Conservation (phyloP, 1,140 invertebrate species). For the Aricia agestis region DNA sequence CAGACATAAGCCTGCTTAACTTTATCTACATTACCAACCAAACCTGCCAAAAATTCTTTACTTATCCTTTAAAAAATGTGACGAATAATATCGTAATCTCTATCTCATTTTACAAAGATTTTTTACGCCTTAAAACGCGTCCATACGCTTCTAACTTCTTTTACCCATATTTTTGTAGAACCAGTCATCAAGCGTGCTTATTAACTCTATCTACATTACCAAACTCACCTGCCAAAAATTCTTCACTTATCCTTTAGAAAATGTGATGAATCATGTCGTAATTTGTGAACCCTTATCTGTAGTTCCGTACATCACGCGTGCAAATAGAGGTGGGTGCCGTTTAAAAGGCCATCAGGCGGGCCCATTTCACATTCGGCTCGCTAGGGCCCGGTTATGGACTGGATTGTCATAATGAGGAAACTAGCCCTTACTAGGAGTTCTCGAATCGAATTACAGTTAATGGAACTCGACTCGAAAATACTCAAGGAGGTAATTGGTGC, state of each 20-base stretch:
- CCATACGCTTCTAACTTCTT: too few species aligned
- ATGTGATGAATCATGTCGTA: not conserved
- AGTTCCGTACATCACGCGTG: constrained; percentile 7
- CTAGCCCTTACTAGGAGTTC: constrained; percentile 30
- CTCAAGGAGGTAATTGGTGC: too few species aligned
- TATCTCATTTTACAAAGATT: too few species aligned
- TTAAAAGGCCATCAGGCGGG: constrained; percentile 58
- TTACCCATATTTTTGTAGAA: too few species aligned
- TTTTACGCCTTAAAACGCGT: too few species aligned
- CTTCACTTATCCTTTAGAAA: constrained; percentile 13
- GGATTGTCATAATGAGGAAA: constrained; percentile 64
- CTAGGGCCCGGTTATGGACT: constrained; percentile 50
- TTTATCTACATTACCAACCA: not conserved
- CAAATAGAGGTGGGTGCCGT: constrained; percentile 30
- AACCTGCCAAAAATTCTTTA: constrained; percentile 2
- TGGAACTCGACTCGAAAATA: not conserved
- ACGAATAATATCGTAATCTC: not conserved
- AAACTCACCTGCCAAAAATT: not conserved
- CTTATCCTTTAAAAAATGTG: constrained; percentile 11
- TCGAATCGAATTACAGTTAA: constrained; percentile 20
- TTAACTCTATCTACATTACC: not conserved
- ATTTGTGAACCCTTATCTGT: not conserved
- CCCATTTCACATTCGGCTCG: constrained; percentile 59
- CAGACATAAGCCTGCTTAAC: too few species aligned
- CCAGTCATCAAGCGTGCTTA: too few species aligned